Percentiles rank a stretch among this genome's conserved stretches.
Conservation (phyloP, 2,797 vertebrate genomes). For the Sebastes hubbsi region DNA sequence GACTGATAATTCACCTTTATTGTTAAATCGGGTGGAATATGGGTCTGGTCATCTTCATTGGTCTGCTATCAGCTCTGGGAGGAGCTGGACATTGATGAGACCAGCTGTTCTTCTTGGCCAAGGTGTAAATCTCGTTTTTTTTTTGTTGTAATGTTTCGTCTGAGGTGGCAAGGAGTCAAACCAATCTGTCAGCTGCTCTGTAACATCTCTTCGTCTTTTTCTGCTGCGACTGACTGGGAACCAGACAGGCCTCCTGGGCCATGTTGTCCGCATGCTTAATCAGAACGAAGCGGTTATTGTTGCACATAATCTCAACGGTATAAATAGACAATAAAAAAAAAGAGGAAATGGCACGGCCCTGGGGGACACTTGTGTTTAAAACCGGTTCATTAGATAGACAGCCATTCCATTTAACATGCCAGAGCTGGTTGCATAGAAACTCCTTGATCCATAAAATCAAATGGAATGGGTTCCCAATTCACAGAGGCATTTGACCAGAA, state of each 20-base stretch:
- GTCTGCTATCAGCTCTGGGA: conserved; percentile 1
- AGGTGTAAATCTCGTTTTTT: conserved; percentile 12
- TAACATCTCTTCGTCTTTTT: conserved; percentile 38
- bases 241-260: conserved; percentile 59
- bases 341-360: conserved; percentile 70
- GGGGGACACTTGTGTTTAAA: conserved; percentile 76
- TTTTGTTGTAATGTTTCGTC: conserved; percentile 13
- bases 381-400: conserved; percentile 77
- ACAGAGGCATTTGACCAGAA: conserved; percentile 66
- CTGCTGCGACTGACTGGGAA: conserved; percentile 44
- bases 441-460: conserved; percentile 81
- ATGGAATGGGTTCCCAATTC: conserved; percentile 73
- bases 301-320: conserved; percentile 76
- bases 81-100: conserved; percentile 18
- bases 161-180: conserved; percentile 48
- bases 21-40: not conserved
- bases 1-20: not conserved
- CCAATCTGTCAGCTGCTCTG: conserved; percentile 42
- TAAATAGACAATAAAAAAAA: conserved; percentile 76
- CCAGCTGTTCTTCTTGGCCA: conserved; percentile 30
- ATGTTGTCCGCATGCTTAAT: conserved; percentile 66
- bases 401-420: conserved; percentile 74
- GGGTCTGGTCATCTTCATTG: conserved; percentile 17
- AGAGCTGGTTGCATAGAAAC: conserved; percentile 64
- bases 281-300: conserved; percentile 73